Base-by-base conservation (phyloP, 2,113 vertebrate genomes). In the Sigmodon hispidus region DNA sequence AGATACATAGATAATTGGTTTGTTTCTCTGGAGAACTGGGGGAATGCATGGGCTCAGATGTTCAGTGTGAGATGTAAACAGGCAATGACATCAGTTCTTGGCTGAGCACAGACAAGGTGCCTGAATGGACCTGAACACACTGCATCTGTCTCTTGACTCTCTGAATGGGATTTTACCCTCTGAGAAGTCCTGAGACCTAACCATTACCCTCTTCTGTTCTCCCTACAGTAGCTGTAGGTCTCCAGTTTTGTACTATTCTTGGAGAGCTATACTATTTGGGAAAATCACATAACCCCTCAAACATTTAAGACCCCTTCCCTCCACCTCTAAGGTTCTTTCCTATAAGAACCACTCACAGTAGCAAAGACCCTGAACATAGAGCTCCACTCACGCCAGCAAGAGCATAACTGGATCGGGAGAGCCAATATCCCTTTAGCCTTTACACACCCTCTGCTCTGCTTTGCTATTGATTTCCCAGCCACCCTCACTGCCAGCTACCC, bases 311-410 rank as follows among this genome's bases (percentile, higher is more conserved):
- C 21, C 36, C 29, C 31, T 91, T 81, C 67, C 67, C 73, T 87
- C 55, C 36, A 24, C 40, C 34, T 95, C 55, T 63, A 59, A 1
- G 63, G 83, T 36, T 63, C 43, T 93, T 26, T 40, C 65, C 65
- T 13, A 29, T 72, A 79, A 40, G 19, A 22, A 21, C 87, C 57
- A 36, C 22, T 13, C 0, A 22, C 40, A 48, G 69, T 48, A 31
- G 48, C 73, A 61, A 70, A 77, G 19, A 11, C 50, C 57, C 45
- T 36, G 75, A 75, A 6, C 65, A 34, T 29, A 81, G 52, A 21
- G 1, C 0, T 0, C 72, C 5, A 19, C 19, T 24, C 31, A 7
- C 48, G 16, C 10, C 0, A 7, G 21, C 24, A 55, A 65, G 55
- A 45, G 10, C 15, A 55, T 52, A 73, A 48, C 59, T 55, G 17